Percentiles rank a stretch among this genome's conserved stretches.
Conservation (phyloP, 2,113 vertebrate genomes). For the Thamnaconus septentrionalis region DNA sequence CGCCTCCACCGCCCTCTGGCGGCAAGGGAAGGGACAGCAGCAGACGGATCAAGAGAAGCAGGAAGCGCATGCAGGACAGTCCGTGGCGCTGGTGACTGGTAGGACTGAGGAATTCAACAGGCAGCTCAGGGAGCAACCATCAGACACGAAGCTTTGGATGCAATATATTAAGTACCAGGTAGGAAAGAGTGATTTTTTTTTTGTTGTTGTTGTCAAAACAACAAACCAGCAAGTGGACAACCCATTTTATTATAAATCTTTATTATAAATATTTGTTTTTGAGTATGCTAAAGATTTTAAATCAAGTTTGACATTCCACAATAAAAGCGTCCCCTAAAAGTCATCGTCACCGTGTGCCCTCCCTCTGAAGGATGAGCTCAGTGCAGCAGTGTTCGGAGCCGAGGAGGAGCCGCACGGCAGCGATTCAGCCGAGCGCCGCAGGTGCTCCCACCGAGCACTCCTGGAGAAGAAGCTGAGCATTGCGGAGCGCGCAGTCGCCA, state of each 20-base stretch:
- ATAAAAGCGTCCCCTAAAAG: not conserved
- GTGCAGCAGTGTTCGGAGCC: slow-evolving; percentile 68
- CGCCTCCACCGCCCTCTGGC: slow-evolving; percentile 83
- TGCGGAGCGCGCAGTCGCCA: slow-evolving; percentile 86
- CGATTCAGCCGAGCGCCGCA: slow-evolving; percentile 67
- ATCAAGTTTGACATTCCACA: too few species aligned
- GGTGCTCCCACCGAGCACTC: slow-evolving; percentile 70
- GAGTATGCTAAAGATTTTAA: too few species aligned
- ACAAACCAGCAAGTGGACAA: too few species aligned
- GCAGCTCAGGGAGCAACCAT: slow-evolving; percentile 87
- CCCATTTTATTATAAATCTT: too few species aligned
- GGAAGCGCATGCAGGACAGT: slow-evolving; percentile 24
- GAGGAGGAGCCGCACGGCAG: slow-evolving; percentile 69
- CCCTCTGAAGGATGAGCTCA: slow-evolving; percentile 81
- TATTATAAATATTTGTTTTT: too few species aligned
- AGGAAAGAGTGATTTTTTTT: not conserved
- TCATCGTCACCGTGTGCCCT: not conserved
- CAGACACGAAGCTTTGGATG: slow-evolving; percentile 86
- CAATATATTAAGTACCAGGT: slow-evolving; percentile 93
- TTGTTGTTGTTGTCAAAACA: not conserved
- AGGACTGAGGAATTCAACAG: slow-evolving; percentile 91
- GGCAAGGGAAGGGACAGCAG: slow-evolving; percentile 83
- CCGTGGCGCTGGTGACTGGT: slow-evolving; percentile 36
- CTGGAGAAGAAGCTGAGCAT: slow-evolving; percentile 94
- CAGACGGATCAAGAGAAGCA: slow-evolving; percentile 48